These are phyloP conservation scores for Panthera tigris DNA, from an alignment of 2,113 vertebrate genomes.

Conservation along the genomic window DNA sequence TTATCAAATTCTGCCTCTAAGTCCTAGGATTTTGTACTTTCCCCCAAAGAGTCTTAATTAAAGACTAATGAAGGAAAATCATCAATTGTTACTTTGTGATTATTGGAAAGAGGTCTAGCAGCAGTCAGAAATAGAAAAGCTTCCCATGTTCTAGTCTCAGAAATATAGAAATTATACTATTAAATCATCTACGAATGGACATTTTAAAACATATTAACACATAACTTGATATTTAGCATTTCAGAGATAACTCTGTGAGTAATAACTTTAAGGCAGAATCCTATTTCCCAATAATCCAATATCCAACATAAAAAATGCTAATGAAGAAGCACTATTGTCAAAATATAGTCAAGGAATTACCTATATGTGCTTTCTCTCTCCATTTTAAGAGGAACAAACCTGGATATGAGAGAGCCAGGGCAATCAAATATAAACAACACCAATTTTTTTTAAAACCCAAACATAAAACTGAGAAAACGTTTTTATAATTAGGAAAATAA, in stretches of 20 bases:
- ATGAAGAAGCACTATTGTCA: background rate
- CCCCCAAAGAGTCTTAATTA: background rate
- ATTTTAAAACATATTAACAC: background rate
- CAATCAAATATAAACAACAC: background rate
- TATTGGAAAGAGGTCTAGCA: background rate
- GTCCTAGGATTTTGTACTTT: background rate
- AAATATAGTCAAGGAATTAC: background rate
- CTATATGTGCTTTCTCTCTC: background rate
- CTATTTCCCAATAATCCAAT: background rate
- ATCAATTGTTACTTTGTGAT: background rate
- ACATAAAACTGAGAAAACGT: background rate
- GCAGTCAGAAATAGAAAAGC: background rate
- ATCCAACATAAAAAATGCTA: background rate
- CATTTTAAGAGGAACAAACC: background rate
- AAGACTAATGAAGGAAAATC: constrained; percentile 9
- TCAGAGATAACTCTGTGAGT: background rate
- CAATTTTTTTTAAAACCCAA: background rate
- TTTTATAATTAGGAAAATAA: constrained; percentile 42
- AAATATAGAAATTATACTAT: background rate
- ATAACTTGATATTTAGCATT: constrained; percentile 21
- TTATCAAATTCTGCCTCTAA: background rate
- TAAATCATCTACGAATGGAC: background rate
- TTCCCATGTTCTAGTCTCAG: background rate
- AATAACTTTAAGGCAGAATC: background rate
- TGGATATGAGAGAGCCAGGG: background rate